These are phyloP conservation scores for Suricata suricatta DNA, from an alignment of 2,113 vertebrate species.

Conservation along the genomic window DNA sequence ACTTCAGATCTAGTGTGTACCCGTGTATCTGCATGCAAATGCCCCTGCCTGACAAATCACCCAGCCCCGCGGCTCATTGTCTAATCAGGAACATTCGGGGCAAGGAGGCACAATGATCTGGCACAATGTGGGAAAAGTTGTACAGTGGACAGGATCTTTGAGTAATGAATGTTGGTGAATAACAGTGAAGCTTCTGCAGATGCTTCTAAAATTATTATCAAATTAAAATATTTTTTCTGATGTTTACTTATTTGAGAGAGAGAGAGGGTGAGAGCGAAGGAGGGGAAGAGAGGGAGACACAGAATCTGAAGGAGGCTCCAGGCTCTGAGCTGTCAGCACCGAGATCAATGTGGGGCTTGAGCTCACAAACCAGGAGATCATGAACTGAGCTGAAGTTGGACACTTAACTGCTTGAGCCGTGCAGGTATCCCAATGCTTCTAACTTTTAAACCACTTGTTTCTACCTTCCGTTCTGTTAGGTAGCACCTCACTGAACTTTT, in stretches of 20 bases:
- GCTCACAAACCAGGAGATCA: too few relatives aligned
- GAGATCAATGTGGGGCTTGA: too few relatives aligned
- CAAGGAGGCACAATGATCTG: neutral
- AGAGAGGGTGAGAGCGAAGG: too few relatives aligned
- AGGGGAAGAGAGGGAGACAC: too few relatives aligned
- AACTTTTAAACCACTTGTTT: neutral
- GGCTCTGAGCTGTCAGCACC: too few relatives aligned
- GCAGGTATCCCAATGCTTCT: neutral
- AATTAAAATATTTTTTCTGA: too few relatives aligned
- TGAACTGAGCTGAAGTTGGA: too few relatives aligned
- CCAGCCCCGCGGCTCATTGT: neutral
- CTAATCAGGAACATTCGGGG: neutral
- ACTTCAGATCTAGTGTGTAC: neutral
- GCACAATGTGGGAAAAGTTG: neutral
- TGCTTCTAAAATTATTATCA: neutral
- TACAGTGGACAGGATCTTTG: neutral
- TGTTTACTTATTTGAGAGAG: too few relatives aligned
- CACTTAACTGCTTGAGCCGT: too few relatives aligned
- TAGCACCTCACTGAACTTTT: neutral
- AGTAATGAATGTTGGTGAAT: neutral
- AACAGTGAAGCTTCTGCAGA: neutral
- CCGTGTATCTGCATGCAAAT: neutral
- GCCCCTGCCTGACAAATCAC: neutral
- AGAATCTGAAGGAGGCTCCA: too few relatives aligned
- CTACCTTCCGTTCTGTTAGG: neutral